A percentile compares a stretch with the other conserved stretches of the same genome.
These are phyloP conservation scores for Oxyruncus cristatus DNA, from an alignment of 2,113 vertebrate genomes.

Conservation along the genomic window DNA sequence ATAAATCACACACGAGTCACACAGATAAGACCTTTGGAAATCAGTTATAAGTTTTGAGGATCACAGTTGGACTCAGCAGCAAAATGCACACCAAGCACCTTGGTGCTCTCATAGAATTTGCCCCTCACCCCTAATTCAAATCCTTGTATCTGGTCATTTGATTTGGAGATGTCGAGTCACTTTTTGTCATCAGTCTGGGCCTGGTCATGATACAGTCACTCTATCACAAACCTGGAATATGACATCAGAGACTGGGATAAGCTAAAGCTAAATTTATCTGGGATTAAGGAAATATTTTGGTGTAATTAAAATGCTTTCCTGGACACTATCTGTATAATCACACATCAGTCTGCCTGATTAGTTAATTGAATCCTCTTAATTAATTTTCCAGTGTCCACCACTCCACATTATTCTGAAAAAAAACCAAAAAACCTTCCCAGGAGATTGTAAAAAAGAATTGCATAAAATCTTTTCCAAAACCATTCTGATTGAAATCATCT, in stretches of 20 bases:
- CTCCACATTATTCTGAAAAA: background rate
- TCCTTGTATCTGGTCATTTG: background rate
- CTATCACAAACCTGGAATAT: background rate
- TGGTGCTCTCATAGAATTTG: background rate
- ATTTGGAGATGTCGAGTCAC: background rate
- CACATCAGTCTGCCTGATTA: background rate
- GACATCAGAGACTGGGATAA: background rate
- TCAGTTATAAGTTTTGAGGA: background rate
- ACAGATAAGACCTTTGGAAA: background rate
- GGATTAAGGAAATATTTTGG: background rate
- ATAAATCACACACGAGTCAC: background rate
- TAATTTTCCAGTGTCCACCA: background rate
- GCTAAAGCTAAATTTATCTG: background rate
- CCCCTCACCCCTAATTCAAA: background rate
- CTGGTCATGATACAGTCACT: background rate
- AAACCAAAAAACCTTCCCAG: background rate
- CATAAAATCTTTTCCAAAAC: background rate
- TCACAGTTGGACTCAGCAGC: background rate
- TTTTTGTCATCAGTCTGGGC: background rate
- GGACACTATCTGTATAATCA: background rate
- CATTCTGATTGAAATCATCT: background rate
- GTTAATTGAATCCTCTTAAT: background rate
- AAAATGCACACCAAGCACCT: background rate
- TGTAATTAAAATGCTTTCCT: background rate
- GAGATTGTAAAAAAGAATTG: background rate